These are phyloP conservation scores for Cryptotermes secundus DNA, from an alignment of 1,140 invertebrate species.

Conservation along the genomic window DNA sequence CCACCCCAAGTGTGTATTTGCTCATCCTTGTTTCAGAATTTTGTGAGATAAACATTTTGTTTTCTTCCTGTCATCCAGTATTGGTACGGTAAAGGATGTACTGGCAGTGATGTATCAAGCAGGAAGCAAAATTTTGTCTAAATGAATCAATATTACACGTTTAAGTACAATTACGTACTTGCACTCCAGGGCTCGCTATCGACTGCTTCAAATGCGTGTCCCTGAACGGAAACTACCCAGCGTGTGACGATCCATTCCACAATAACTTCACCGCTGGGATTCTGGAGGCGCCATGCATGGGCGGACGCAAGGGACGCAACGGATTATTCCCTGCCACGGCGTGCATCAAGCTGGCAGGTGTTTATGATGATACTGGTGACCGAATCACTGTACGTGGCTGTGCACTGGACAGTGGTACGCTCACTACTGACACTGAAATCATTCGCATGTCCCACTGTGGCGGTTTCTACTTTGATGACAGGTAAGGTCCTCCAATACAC, in stretches of 20 bases:
- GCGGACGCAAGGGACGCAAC: slow-evolving; percentile 85
- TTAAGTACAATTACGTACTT: neutral
- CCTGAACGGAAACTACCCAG: slow-evolving; percentile 78
- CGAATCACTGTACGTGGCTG: slow-evolving; percentile 81
- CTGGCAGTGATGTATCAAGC: too few relatives aligned
- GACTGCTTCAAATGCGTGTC: slow-evolving; percentile 98
- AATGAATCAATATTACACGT: too few relatives aligned
- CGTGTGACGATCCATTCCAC: slow-evolving; percentile 96
- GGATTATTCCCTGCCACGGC: slow-evolving; percentile 95
- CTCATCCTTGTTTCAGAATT: too few relatives aligned
- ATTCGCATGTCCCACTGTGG: slow-evolving; percentile 93
- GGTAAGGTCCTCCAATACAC: slow-evolving; percentile 52
- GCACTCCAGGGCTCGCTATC: slow-evolving; percentile 60
- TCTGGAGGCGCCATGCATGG: slow-evolving; percentile 88
- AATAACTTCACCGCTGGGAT: slow-evolving; percentile 83
- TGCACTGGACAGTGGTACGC: slow-evolving; percentile 87
- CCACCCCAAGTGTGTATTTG: too few relatives aligned
- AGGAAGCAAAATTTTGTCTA: too few relatives aligned
- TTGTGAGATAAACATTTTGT: too few relatives aligned
- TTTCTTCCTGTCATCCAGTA: too few relatives aligned
- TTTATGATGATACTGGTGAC: slow-evolving; percentile 76
- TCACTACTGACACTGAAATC: slow-evolving; percentile 90
- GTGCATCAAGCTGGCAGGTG: slow-evolving; percentile 91
- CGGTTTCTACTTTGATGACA: slow-evolving; percentile 81
- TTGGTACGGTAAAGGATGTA: too few relatives aligned